These are phyloP conservation scores for Hedychridium roseum DNA, from an alignment of 2,888 invertebrate genomes.

Conservation along the genomic window DNA sequence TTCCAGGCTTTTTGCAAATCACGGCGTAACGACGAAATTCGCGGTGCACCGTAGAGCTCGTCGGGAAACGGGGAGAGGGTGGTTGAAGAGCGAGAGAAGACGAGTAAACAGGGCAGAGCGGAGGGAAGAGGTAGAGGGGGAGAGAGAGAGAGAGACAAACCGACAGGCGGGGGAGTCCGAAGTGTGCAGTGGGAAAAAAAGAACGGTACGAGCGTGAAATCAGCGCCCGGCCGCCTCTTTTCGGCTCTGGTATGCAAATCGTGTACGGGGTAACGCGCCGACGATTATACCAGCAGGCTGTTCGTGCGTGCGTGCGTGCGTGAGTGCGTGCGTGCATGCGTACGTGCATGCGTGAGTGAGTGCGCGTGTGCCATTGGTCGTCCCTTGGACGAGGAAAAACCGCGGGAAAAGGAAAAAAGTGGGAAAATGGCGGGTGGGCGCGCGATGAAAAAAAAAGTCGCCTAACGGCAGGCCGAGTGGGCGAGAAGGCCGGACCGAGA, in stretches of 20 bases:
- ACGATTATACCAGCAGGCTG: conserved; percentile 50
- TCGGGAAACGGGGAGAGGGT: conserved; percentile 6
- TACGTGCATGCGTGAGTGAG: conserved; percentile 26
- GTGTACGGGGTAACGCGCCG: conserved; percentile 52
- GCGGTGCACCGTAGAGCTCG: neutral
- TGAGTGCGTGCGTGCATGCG: conserved; percentile 28
- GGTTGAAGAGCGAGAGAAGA: conserved; percentile 16
- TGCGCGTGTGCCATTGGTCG: conserved; percentile 31
- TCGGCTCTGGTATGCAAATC: conserved; percentile 58
- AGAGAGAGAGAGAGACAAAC: conserved; percentile 11
- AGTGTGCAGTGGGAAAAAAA: conserved; percentile 34
- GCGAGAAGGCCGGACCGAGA: no score
- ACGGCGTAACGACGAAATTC: conserved; percentile 8
- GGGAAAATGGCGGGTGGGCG: conserved; percentile 1
- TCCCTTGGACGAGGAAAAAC: no score
- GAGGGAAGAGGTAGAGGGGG: conserved; percentile 14
- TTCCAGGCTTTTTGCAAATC: conserved; percentile 33
- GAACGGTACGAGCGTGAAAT: conserved; percentile 37
- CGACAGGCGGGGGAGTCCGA: no score
- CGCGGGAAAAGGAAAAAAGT: conserved; percentile 13
- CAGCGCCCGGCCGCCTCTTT: conserved; percentile 39
- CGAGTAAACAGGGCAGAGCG: conserved; percentile 21
- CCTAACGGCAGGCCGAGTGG: no score
- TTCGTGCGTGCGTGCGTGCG: conserved; percentile 27
- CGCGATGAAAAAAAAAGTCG: conserved; percentile 42